Evolutionary conservation across 1,140 invertebrate genomes (phyloP).

Genomic region (Acromyrmex echinatior): DNA sequence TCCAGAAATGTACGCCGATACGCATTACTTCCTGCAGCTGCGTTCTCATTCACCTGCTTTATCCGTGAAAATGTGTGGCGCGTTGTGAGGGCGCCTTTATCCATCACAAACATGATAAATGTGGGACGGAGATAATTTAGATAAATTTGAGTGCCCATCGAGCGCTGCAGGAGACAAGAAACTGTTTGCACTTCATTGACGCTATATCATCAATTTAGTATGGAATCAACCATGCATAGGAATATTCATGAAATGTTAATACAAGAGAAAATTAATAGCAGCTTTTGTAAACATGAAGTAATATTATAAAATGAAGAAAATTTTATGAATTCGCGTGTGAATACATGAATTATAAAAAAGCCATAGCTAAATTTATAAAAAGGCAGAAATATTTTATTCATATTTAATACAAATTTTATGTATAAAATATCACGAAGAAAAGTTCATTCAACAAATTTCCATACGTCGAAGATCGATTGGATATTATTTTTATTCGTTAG

Average conservation of each 20-base stretch:
- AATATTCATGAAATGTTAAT: conserved; percentile 7
- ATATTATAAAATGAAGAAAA: neutral
- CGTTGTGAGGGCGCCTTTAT: conserved; percentile 6
- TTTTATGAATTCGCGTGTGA: neutral
- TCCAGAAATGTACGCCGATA: neutral
- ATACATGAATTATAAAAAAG: neutral
- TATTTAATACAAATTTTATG: neutral
- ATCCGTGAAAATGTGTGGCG: neutral
- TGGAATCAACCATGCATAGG: neutral
- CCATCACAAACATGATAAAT: conserved; percentile 9
- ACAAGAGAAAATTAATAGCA: neutral
- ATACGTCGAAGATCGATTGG: neutral
- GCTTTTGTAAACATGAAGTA: neutral
- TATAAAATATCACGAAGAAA: neutral
- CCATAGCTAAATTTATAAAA: neutral
- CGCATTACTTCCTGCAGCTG: conserved; percentile 20
- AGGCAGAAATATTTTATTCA: neutral
- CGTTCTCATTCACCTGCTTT: conserved; percentile 39
- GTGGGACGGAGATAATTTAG: conserved; percentile 27
- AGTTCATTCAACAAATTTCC: neutral
- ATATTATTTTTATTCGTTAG: conserved; percentile 13
- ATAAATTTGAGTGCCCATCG: conserved; percentile 35
- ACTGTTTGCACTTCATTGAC: conserved; percentile 17
- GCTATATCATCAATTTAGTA: neutral
- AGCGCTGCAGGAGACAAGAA: neutral